These are phyloP conservation scores for Agrochola lychnidis DNA, from an alignment of 2,888 invertebrate species.

Conservation along the genomic window DNA sequence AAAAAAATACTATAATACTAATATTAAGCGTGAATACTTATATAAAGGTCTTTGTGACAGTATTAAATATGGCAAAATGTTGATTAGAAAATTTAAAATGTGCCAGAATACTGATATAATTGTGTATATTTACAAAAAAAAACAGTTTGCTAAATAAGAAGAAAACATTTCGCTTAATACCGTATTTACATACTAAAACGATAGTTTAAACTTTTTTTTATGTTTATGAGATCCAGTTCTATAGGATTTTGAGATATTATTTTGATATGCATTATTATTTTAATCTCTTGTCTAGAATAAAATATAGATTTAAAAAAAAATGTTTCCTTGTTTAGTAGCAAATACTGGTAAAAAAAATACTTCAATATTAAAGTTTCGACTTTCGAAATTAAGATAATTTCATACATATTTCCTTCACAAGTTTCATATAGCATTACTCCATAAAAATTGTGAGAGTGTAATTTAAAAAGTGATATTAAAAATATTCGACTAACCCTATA, in stretches of 20 bases:
- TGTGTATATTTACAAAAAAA: slow-evolving; percentile 28
- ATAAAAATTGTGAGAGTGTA: slow-evolving; percentile 15
- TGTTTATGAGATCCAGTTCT: slow-evolving; percentile 20
- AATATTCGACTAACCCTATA: slow-evolving; percentile 48
- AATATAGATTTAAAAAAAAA: neutral
- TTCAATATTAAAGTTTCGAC: neutral
- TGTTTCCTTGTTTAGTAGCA: slow-evolving; percentile 11
- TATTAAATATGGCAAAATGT: slow-evolving; percentile 48
- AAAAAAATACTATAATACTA: slow-evolving; percentile 10
- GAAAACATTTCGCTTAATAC: neutral
- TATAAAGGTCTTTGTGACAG: slow-evolving; percentile 14
- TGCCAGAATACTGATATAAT: slow-evolving; percentile 51
- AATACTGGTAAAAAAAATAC: slow-evolving; percentile 42
- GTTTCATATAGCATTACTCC: neutral
- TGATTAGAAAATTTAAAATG: slow-evolving; percentile 30
- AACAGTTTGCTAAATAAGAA: slow-evolving; percentile 18
- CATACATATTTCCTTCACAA: slow-evolving; percentile 14
- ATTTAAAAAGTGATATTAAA: slow-evolving; percentile 44
- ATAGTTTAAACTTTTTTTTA: neutral
- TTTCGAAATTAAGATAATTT: slow-evolving; percentile 4
- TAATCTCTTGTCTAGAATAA: neutral
- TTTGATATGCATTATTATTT: slow-evolving; percentile 39
- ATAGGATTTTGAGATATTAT: slow-evolving; percentile 19
- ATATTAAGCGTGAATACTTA: slow-evolving; percentile 32
- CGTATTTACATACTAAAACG: neutral